Evolutionary conservation across 2,797 vertebrate species (phyloP), one percentile per base, ranked within the genome.

Genomic region (Lutjanus argentimaculatus): DNA sequence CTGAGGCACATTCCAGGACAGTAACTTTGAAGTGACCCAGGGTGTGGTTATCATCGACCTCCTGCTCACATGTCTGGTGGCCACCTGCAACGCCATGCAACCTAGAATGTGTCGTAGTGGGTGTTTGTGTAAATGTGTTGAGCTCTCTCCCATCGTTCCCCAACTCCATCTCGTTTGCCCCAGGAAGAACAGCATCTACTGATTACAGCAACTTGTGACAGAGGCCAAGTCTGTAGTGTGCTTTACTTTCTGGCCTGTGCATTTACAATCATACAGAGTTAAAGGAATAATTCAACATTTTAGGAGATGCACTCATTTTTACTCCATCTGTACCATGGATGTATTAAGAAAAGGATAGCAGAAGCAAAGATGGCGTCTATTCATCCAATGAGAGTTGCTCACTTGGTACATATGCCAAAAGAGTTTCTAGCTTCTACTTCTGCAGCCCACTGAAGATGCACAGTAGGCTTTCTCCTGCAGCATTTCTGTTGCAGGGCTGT

Each of bases 171-270:
- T 72, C 36, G 21, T 76, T 46, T 72, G 40, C 72, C 67, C 43
- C 43, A 56, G 85, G 61, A 77, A 88, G 75, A 92, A 77, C 87
- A 91, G 72, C 78, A 75, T 79, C 75, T 81, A 82, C 74, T 67
- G 57, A 81, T 89, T 75, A 91, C 91, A 93, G 90, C 83, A 75
- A 84, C 64, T 43, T 15, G 48, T 61, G 73, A 77, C 62, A 43
- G 49, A 80, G 55, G 49, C 56, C 42, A 42, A 22, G 42, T 57
- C 56, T 65, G 75, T 17, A 42, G 64, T 49, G 56, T 52, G 69
- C 75, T 73, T 65, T 25, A 19, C 63, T 67, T 43, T 73, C 77
- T 62, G 61, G 25, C 67, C 84, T 67, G 59, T 67, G 67, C 46
- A 30, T 63, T 74, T 84, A 86, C 79, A 75, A 75, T 80, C 82